phyloP scores from a whole-genome alignment of 2,797 vertebrate species.

The Tiaroga cobitis region DNA sequence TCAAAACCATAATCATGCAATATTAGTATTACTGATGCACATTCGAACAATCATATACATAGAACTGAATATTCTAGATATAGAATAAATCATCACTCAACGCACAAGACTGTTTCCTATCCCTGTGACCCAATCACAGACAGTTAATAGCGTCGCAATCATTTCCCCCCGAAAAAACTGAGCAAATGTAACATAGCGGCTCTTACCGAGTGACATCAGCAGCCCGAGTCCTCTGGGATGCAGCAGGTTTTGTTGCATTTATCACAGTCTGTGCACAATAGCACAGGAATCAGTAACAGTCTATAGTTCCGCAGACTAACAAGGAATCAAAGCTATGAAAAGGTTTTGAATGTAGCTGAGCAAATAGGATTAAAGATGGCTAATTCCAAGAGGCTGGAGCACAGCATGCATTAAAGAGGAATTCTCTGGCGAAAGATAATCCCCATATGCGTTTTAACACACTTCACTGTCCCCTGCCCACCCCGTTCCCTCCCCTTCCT shows the following conservation, averaged over 20 bases:
- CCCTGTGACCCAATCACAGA: not conserved
- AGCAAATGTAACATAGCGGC: constrained; percentile 21
- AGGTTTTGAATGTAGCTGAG: constrained; percentile 87
- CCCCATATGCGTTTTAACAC: constrained; percentile 81
- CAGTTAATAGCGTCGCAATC: not conserved
- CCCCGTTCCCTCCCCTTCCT: constrained; percentile 8
- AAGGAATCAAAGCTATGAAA: constrained; percentile 87
- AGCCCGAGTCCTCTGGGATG: constrained; percentile 69
- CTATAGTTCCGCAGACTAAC: constrained; percentile 77
- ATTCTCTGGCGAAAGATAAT: constrained; percentile 85
- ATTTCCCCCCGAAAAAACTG: not conserved
- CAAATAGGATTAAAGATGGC: constrained; percentile 91
- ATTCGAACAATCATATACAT: not conserved
- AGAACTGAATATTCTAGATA: not conserved
- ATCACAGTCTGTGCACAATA: constrained; percentile 78
- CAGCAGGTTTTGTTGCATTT: constrained; percentile 73
- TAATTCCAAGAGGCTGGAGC: constrained; percentile 83
- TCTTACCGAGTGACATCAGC: constrained; percentile 74
- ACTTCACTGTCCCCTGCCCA: constrained; percentile 72
- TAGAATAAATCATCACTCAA: not conserved
- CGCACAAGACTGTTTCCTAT: not conserved
- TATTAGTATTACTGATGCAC: not conserved
- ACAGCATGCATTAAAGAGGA: constrained; percentile 85
- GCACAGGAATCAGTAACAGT: constrained; percentile 80
- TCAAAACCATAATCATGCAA: not conserved